Percentiles rank a stretch among this genome's conserved stretches.
Conservation (phyloP, 2,113 vertebrate species). For the Dromaius novaehollandiae region DNA sequence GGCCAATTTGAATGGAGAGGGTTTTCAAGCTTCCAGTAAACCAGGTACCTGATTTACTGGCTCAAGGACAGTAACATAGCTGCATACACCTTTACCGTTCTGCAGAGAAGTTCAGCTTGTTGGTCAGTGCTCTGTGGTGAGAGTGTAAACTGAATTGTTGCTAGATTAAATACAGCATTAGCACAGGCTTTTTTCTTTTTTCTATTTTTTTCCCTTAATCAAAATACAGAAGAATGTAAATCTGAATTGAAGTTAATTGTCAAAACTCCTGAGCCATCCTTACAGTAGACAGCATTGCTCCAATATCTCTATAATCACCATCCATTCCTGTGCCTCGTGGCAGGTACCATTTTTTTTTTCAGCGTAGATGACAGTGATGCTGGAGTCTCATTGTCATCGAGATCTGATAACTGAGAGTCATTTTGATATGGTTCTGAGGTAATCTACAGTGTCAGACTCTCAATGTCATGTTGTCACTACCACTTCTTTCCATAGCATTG, state of each 20-base stretch:
- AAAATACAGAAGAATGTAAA: not conserved
- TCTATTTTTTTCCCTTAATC: not conserved
- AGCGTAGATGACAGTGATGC: slow-evolving; percentile 46
- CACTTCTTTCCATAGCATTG: slow-evolving; percentile 3
- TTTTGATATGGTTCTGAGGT: slow-evolving; percentile 64
- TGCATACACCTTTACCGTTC: not conserved
- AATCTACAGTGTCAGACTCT: slow-evolving; percentile 63
- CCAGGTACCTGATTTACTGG: not conserved
- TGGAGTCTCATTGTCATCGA: slow-evolving; percentile 53
- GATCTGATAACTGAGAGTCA: slow-evolving; percentile 49
- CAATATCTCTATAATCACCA: not conserved
- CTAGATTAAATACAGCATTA: not conserved
- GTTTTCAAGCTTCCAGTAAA: not conserved
- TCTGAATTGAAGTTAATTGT: not conserved
- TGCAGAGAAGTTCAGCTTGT: not conserved
- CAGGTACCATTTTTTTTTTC: slow-evolving; percentile 31
- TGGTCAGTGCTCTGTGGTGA: not conserved
- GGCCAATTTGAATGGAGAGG: not conserved
- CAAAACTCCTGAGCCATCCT: not conserved
- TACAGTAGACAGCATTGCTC: not conserved
- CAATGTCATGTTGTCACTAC: slow-evolving; percentile 62
- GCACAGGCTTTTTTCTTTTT: not conserved
- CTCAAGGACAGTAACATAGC: not conserved
- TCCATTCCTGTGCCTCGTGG: slow-evolving; percentile 24
- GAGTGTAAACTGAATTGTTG: not conserved